These are phyloP conservation scores for Umimayanthus kanabou DNA, from an alignment of 92 coral and sea anemone species.

Conservation along the genomic window DNA sequence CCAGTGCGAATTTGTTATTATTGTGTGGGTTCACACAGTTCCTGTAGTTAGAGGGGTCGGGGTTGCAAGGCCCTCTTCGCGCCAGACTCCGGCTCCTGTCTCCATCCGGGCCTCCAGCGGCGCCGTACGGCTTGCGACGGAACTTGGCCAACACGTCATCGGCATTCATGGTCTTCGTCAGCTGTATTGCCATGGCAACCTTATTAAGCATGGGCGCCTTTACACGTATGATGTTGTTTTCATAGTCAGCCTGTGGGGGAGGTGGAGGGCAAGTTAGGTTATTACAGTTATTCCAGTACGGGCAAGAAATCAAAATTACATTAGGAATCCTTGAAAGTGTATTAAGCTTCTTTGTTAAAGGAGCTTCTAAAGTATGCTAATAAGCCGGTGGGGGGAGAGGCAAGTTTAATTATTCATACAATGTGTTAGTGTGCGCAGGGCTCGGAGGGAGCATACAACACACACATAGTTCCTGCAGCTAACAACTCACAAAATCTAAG, in stretches of 20 bases:
- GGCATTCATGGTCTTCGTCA: conserved; percentile 79
- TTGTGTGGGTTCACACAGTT: conserved; percentile 86
- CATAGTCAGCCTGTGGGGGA: conserved; percentile 77
- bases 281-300: neutral
- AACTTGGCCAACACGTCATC: conserved; percentile 91
- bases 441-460: too few relatives aligned
- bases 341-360: too few relatives aligned
- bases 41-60: conserved; percentile 49
- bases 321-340: too few relatives aligned
- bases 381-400: too few relatives aligned
- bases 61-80: neutral
- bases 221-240: conserved; percentile 93
- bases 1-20: conserved; percentile 88
- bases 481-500: too few relatives aligned
- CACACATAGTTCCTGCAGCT: too few relatives aligned
- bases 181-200: conserved; percentile 90
- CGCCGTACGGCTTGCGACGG: conserved; percentile 64
- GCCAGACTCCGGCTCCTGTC: neutral
- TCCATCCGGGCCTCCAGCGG: conserved; percentile 28
- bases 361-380: too few relatives aligned
- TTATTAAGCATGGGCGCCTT: conserved; percentile 94
- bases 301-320: too few relatives aligned
- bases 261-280: neutral
- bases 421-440: too few relatives aligned
- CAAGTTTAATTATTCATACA: too few relatives aligned